Percentiles rank a stretch among this genome's conserved stretches.
Evolutionary conservation across 2,113 vertebrate species (phyloP).

Genomic region (Cynocephalus volans): DNA sequence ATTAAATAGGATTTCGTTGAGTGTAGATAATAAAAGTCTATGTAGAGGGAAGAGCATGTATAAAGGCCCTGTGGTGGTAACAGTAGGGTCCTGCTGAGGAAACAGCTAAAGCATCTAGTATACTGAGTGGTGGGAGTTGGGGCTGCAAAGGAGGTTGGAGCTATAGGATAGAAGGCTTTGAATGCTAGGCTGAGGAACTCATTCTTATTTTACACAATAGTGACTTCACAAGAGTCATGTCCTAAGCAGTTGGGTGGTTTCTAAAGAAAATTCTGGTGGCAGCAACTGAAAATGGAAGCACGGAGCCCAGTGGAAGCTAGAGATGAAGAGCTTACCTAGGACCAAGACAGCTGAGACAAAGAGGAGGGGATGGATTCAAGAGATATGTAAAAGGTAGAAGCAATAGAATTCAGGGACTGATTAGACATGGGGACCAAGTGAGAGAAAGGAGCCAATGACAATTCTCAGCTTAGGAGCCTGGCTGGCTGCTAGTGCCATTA

Average conservation of each 20-base stretch:
- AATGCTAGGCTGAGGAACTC: background rate
- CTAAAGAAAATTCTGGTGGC: background rate
- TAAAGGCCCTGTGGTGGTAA: background rate
- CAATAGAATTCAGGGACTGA: background rate
- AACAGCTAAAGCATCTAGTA: background rate
- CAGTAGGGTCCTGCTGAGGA: background rate
- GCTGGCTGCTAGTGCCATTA: constrained; percentile 17
- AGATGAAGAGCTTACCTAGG: background rate
- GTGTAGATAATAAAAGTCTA: background rate
- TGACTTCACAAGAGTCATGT: background rate
- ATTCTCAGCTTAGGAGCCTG: background rate
- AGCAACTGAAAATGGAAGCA: background rate
- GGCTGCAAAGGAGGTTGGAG: background rate
- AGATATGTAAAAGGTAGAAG: background rate
- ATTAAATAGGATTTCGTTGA: constrained; percentile 19
- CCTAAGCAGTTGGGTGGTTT: background rate
- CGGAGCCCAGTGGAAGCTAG: background rate
- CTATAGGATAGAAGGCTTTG: background rate
- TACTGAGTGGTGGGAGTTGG: background rate
- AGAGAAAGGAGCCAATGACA: background rate
- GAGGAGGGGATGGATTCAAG: background rate
- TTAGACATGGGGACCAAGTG: background rate
- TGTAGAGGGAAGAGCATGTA: background rate
- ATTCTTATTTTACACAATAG: constrained; percentile 42
- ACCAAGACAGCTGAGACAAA: background rate